Conservation (phyloP, 2,888 invertebrate species). For the Drosophila incognita region DNA sequence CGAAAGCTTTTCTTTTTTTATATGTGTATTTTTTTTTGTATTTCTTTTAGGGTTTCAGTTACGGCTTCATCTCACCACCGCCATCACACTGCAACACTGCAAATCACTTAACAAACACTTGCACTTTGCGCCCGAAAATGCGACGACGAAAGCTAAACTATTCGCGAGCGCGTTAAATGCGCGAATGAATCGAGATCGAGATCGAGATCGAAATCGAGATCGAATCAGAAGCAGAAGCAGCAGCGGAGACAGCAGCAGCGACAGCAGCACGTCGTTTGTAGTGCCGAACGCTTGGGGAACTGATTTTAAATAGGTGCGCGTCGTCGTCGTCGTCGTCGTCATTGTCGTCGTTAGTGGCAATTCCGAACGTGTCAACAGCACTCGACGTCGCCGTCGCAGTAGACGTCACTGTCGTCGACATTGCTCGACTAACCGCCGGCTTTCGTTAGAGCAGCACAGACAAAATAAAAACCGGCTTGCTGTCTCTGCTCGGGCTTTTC, state of each 20-base stretch:
- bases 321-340: constrained; percentile 31
- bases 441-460: constrained; percentile 58
- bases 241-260: constrained; percentile 45
- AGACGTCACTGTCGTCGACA: constrained; percentile 18
- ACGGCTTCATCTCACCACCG: constrained; percentile 69
- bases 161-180: constrained; percentile 61
- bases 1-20: constrained; percentile 18
- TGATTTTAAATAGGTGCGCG: constrained; percentile 74
- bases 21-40: constrained; percentile 16
- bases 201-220: constrained; percentile 42
- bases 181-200: constrained; percentile 66
- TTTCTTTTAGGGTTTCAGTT: constrained; percentile 36
- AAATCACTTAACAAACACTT: constrained; percentile 23
- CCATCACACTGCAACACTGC: constrained; percentile 16
- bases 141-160: constrained; percentile 53
- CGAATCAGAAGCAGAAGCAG: constrained; percentile 45
- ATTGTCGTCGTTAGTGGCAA: constrained; percentile 26
- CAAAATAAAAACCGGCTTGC: constrained; percentile 55
- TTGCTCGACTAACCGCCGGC: constrained; percentile 70
- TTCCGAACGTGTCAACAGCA: background rate
- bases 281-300: constrained; percentile 57
- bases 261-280: constrained; percentile 56
- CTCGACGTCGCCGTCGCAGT: constrained; percentile 14
- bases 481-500: constrained; percentile 24
- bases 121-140: constrained; percentile 12